A percentile compares a stretch with the other conserved stretches of the same genome.
These are phyloP conservation scores for Nomada ferruginata DNA, from an alignment of 2,888 invertebrate species.

Conservation along the genomic window DNA sequence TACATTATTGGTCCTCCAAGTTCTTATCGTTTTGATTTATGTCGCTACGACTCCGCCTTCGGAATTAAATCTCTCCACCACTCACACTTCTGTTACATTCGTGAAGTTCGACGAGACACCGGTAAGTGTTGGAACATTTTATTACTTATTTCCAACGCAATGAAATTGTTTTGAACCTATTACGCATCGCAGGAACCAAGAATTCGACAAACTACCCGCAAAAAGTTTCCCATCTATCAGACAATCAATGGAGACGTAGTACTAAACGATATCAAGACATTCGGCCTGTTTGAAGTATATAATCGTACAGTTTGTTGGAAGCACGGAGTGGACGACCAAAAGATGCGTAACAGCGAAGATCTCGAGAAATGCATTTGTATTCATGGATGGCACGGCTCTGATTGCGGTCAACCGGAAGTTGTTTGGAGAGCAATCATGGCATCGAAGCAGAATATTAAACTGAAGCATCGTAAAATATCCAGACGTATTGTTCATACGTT, in stretches of 20 bases:
- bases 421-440: slow-evolving; percentile 88
- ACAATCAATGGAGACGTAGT: slow-evolving; percentile 75
- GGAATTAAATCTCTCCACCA: slow-evolving; percentile 72
- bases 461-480: slow-evolving; percentile 84
- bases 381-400: slow-evolving; percentile 88
- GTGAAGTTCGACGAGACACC: slow-evolving; percentile 73
- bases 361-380: slow-evolving; percentile 85
- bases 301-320: slow-evolving; percentile 80
- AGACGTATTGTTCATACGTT: slow-evolving; percentile 87
- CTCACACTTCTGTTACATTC: slow-evolving; percentile 78
- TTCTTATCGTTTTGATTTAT: slow-evolving; percentile 82
- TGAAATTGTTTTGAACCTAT: not conserved
- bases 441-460: slow-evolving; percentile 84
- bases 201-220: slow-evolving; percentile 56
- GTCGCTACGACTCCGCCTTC: slow-evolving; percentile 80
- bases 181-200: slow-evolving; percentile 62
- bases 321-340: slow-evolving; percentile 75
- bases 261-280: slow-evolving; percentile 77
- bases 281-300: slow-evolving; percentile 75
- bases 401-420: slow-evolving; percentile 89
- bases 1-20: slow-evolving; percentile 81
- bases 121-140: slow-evolving; percentile 44
- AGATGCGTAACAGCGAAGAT: slow-evolving; percentile 75
- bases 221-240: slow-evolving; percentile 69
- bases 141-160: not conserved